Percentiles rank a stretch among this genome's conserved stretches.
These are phyloP conservation scores for Anoplophora glabripennis DNA, from an alignment of 1,140 invertebrate species.

Conservation along the genomic window DNA sequence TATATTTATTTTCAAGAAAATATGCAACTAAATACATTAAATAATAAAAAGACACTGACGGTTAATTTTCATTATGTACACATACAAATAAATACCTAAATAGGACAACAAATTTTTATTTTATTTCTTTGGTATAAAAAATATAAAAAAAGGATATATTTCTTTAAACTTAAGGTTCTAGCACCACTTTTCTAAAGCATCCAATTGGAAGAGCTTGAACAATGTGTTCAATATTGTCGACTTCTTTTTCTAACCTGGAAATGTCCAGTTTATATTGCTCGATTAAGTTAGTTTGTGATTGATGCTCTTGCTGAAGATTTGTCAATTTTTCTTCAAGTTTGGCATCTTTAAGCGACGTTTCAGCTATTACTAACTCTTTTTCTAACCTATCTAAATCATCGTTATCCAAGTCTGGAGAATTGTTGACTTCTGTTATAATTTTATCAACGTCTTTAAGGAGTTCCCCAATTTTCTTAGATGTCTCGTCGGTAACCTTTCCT, in stretches of 20 bases:
- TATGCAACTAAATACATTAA: no score
- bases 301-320: slow-evolving; percentile 67
- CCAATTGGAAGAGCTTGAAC: slow-evolving; percentile 71
- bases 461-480: slow-evolving; percentile 75
- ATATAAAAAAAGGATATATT: background rate
- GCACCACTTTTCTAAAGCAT: slow-evolving; percentile 59
- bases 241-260: slow-evolving; percentile 67
- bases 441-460: slow-evolving; percentile 73
- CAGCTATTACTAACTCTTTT: slow-evolving; percentile 66
- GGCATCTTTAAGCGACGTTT: slow-evolving; percentile 67
- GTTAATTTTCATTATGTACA: no score
- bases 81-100: no score
- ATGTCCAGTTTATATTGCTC: slow-evolving; percentile 80
- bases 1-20: no score
- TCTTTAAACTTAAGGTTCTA: slow-evolving; percentile 23
- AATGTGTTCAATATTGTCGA: slow-evolving; percentile 83
- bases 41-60: no score
- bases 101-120: background rate
- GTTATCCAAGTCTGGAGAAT: slow-evolving; percentile 71
- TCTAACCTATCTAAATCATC: slow-evolving; percentile 69
- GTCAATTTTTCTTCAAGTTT: slow-evolving; percentile 75
- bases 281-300: slow-evolving; percentile 72
- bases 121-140: slow-evolving; percentile 16
- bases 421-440: slow-evolving; percentile 76
- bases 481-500: slow-evolving; percentile 72